Percentiles rank a stretch among this genome's conserved stretches.
Conservation (phyloP, 2,797 vertebrate species). For the Poeciliopsis gracilis region DNA sequence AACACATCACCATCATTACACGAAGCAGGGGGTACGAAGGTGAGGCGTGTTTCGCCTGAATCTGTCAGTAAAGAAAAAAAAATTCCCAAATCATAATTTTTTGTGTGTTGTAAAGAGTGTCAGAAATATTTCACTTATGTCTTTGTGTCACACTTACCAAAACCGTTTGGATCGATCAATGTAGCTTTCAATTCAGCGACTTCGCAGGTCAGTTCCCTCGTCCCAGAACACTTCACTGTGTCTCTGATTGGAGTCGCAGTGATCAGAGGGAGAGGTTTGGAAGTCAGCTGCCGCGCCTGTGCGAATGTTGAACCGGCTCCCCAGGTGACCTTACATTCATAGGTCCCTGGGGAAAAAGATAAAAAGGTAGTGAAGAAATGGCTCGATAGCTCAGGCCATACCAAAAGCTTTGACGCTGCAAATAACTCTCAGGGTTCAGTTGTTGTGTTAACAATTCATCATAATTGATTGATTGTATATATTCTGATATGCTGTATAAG, state of each 20-base stretch:
- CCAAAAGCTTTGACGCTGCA: neutral
- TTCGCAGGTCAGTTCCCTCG: slow-evolving; percentile 13
- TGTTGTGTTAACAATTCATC: neutral
- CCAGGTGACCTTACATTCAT: neutral
- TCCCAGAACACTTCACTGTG: neutral
- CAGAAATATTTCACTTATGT: neutral
- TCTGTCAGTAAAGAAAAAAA: neutral
- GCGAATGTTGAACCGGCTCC: neutral
- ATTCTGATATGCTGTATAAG: neutral
- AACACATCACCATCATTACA: neutral
- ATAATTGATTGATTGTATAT: neutral
- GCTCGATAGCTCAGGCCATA: too few species aligned
- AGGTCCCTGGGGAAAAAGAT: neutral
- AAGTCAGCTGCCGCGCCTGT: neutral
- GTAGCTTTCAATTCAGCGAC: slow-evolving; percentile 13
- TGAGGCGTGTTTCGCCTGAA: accelerated
- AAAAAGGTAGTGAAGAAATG: neutral
- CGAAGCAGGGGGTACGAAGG: accelerated
- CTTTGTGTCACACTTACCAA: slow-evolving; percentile 31
- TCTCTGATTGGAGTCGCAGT: neutral
- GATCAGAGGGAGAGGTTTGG: neutral
- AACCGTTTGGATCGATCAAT: accelerated
- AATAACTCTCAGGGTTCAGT: neutral
- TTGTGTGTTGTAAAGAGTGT: neutral
- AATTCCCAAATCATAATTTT: neutral